These are phyloP conservation scores for Aquatica leii DNA, from an alignment of 2,888 invertebrate species.

Conservation along the genomic window DNA sequence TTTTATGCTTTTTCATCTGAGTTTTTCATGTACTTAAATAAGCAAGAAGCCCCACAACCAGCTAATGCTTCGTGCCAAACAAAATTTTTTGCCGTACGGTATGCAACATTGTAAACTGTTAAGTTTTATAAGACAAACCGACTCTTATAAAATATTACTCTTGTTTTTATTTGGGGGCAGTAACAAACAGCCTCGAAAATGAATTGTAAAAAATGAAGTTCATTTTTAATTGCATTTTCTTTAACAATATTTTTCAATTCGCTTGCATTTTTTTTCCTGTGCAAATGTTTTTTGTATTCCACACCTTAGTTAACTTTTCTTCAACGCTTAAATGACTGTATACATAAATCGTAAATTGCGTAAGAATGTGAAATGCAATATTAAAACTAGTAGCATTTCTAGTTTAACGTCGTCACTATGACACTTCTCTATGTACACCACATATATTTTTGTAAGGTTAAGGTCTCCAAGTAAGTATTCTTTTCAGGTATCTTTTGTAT, in stretches of 20 bases:
- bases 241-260: background rate
- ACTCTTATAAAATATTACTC: constrained; percentile 1
- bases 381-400: too few species aligned
- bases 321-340: too few species aligned
- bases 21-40: constrained; percentile 1
- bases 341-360: too few species aligned
- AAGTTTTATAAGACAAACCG: too few species aligned
- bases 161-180: background rate
- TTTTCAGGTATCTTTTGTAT: background rate
- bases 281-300: background rate
- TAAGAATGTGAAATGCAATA: too few species aligned
- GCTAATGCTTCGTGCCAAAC: constrained; percentile 8
- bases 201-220: background rate
- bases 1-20: constrained; percentile 9
- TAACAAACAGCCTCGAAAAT: background rate
- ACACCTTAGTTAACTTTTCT: background rate
- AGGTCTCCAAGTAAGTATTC: background rate
- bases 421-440: background rate
- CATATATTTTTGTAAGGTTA: too few species aligned
- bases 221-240: background rate
- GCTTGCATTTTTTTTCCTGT: background rate
- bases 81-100: background rate
- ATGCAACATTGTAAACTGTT: constrained; percentile 11
- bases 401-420: background rate
- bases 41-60: background rate